phyloP scores from a whole-genome alignment of 1,140 invertebrate genomes.

The Yoshiicerus persimilis region DNA sequence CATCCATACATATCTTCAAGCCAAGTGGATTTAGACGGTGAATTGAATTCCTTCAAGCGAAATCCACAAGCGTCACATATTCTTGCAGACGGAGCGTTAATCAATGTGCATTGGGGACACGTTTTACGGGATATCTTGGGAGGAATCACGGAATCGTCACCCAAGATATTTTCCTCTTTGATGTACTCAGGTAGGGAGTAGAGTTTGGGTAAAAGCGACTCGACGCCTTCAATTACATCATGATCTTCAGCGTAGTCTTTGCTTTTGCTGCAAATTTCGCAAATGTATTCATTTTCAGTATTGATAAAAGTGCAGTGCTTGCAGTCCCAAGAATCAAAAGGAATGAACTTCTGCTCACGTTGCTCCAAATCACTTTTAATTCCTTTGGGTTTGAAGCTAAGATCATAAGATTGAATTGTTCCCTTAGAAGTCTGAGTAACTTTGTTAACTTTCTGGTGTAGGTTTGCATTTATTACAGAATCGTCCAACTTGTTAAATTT shows the following conservation, averaged over 20 bases:
- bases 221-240: background rate
- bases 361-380: background rate
- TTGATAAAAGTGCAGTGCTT: constrained; percentile 37
- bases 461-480: background rate
- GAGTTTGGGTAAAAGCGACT: background rate
- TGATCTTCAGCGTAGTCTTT: constrained; percentile 28
- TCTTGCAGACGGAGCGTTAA: background rate
- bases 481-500: background rate
- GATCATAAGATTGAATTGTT: background rate
- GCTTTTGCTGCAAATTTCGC: constrained; percentile 39
- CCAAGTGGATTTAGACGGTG: background rate
- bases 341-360: background rate
- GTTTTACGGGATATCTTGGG: background rate
- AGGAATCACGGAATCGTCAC: background rate
- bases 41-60: background rate
- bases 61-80: background rate
- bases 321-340: constrained; percentile 25
- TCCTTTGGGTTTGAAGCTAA: background rate
- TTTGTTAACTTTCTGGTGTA: background rate
- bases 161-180: background rate
- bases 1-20: background rate
- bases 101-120: background rate
- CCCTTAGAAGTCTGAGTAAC: background rate
- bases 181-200: background rate
- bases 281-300: background rate